phyloP scores from a whole-genome alignment of 2,888 invertebrate genomes.

The Oligia strigilis region DNA sequence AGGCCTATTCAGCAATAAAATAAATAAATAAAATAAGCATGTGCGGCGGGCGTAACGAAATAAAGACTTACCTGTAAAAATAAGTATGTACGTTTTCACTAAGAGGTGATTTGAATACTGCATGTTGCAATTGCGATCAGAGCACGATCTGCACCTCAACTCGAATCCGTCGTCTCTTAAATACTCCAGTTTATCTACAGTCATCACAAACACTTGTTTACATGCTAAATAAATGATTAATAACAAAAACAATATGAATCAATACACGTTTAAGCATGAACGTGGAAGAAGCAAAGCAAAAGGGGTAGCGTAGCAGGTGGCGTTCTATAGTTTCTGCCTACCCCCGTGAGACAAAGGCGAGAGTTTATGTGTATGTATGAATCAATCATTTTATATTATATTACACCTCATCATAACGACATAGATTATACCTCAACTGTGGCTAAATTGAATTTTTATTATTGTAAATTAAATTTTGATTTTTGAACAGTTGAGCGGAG shows the following conservation, averaged over 20 bases:
- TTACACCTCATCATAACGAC: no score
- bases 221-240: conserved; percentile 10
- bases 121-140: conserved; percentile 18
- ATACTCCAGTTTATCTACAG: conserved; percentile 24
- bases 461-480: no score
- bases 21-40: neutral
- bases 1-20: neutral
- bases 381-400: no score
- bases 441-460: no score
- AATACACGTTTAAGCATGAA: neutral
- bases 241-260: conserved; percentile 14
- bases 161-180: conserved; percentile 13
- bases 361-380: no score
- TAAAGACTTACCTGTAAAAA: conserved; percentile 32
- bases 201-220: conserved; percentile 30
- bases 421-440: no score
- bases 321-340: no score
- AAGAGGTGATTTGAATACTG: conserved; percentile 23
- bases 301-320: neutral
- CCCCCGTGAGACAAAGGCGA: no score
- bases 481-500: no score
- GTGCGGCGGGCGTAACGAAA: neutral
- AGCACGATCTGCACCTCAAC: neutral
- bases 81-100: conserved; percentile 29
- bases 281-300: neutral